phyloP scores from a whole-genome alignment of 2,888 invertebrate genomes.

The Harpalus rufipes region DNA sequence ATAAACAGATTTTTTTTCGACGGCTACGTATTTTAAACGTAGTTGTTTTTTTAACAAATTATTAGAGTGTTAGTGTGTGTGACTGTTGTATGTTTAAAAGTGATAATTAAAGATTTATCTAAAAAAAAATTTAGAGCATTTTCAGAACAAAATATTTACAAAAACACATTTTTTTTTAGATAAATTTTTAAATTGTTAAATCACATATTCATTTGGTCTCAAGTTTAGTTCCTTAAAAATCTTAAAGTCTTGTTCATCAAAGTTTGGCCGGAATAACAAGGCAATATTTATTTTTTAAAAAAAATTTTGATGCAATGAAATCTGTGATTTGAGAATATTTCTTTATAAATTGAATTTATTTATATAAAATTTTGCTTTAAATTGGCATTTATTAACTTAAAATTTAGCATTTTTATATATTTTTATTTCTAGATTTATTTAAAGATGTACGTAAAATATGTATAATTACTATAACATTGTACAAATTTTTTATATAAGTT shows the following conservation, averaged over 20 bases:
- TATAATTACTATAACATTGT: slow-evolving; percentile 53
- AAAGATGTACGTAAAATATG: slow-evolving; percentile 61
- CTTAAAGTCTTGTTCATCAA: slow-evolving; percentile 35
- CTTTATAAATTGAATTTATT: slow-evolving; percentile 66
- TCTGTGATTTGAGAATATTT: slow-evolving; percentile 68
- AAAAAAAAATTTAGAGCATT: background rate
- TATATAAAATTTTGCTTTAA: slow-evolving; percentile 62
- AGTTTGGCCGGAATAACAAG: slow-evolving; percentile 69
- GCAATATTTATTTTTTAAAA: slow-evolving; percentile 69
- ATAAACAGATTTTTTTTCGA: slow-evolving; percentile 58
- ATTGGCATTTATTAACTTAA: slow-evolving; percentile 68
- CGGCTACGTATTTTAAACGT: slow-evolving; percentile 22
- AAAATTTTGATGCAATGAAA: slow-evolving; percentile 68
- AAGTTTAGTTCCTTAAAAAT: slow-evolving; percentile 62
- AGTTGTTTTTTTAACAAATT: slow-evolving; percentile 55
- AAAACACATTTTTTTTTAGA: slow-evolving; percentile 70
- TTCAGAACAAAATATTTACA: slow-evolving; percentile 42
- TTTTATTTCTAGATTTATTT: slow-evolving; percentile 42
- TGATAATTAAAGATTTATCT: too few species aligned
- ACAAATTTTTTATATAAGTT: slow-evolving; percentile 62
- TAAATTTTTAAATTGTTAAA: slow-evolving; percentile 60
- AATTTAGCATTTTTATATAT: slow-evolving; percentile 66
- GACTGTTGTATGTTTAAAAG: background rate
- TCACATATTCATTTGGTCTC: slow-evolving; percentile 66
- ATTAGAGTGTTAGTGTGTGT: slow-evolving; percentile 38